A percentile compares a stretch with the other conserved stretches of the same genome.
These are phyloP conservation scores for Epinephelus moara DNA, from an alignment of 2,113 vertebrate species.

Conservation along the genomic window DNA sequence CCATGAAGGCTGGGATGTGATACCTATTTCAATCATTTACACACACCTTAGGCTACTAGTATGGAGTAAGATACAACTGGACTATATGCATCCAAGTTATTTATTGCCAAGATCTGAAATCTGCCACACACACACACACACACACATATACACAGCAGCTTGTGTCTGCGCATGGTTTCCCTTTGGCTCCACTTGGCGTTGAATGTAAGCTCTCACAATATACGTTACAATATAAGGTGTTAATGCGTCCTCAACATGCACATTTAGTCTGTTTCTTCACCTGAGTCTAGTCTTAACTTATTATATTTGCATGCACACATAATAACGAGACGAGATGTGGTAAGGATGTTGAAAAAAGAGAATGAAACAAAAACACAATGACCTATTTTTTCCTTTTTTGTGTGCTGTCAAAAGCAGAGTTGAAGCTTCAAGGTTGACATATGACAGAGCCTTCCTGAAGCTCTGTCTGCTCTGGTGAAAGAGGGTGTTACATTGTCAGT, in stretches of 20 bases:
- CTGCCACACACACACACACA: not conserved
- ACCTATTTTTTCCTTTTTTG: conserved; percentile 23
- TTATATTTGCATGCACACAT: not conserved
- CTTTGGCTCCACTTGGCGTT: not conserved
- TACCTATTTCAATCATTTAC: conserved; percentile 54
- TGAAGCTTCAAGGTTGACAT: conserved; percentile 61
- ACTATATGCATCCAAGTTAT: not conserved
- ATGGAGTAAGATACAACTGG: not conserved
- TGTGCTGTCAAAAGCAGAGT: conserved; percentile 49
- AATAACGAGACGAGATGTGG: not conserved
- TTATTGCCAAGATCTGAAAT: conserved; percentile 15
- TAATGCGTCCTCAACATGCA: not conserved
- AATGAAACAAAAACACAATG: not conserved
- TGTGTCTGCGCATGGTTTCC: not conserved
- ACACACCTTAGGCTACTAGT: not conserved
- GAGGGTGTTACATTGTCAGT: conserved; percentile 29
- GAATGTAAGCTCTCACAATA: not conserved
- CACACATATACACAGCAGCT: conserved; percentile 3
- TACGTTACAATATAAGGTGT: not conserved
- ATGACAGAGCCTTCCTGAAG: conserved; percentile 58
- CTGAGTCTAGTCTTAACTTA: not conserved
- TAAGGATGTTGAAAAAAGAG: not conserved
- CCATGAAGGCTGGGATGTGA: conserved; percentile 43
- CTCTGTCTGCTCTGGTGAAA: conserved; percentile 47
- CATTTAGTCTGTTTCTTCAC: not conserved